These are phyloP conservation scores for Carettochelys insculpta DNA, from an alignment of 2,113 vertebrate genomes.

Conservation along the genomic window DNA sequence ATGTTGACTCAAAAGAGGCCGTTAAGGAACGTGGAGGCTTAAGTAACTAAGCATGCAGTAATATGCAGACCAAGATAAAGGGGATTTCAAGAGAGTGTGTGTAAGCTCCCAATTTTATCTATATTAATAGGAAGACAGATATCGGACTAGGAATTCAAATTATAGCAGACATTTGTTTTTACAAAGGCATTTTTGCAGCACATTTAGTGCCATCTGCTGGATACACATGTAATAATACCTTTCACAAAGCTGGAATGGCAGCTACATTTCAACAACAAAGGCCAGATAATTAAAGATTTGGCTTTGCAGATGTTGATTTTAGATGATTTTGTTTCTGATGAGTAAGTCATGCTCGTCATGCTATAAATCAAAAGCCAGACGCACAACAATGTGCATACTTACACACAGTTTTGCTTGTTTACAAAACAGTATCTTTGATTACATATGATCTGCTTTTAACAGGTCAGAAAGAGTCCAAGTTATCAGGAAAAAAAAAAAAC, in stretches of 20 bases:
- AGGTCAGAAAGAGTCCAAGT: neutral
- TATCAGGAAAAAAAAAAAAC: neutral
- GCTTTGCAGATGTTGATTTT: neutral
- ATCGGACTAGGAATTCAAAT: neutral
- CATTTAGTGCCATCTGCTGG: constrained; percentile 72
- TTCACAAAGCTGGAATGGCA: neutral
- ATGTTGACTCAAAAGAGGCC: constrained; percentile 10
- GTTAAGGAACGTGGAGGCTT: neutral
- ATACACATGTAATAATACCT: neutral
- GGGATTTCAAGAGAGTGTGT: neutral
- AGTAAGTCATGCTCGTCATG: neutral
- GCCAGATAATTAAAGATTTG: neutral
- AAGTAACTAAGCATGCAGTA: neutral
- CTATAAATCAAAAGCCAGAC: neutral
- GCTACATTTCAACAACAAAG: neutral
- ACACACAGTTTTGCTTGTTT: neutral
- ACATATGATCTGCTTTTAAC: neutral
- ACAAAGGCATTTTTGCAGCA: constrained; percentile 2
- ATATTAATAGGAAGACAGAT: neutral
- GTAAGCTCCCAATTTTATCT: neutral
- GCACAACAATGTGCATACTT: neutral
- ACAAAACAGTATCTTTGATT: neutral
- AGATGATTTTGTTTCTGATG: neutral
- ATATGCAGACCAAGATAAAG: neutral
- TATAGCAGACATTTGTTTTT: neutral